A percentile compares a stretch with the other conserved stretches of the same genome.
phyloP scores from a whole-genome alignment of 2,113 vertebrate genomes.

The Origma solitaria region DNA sequence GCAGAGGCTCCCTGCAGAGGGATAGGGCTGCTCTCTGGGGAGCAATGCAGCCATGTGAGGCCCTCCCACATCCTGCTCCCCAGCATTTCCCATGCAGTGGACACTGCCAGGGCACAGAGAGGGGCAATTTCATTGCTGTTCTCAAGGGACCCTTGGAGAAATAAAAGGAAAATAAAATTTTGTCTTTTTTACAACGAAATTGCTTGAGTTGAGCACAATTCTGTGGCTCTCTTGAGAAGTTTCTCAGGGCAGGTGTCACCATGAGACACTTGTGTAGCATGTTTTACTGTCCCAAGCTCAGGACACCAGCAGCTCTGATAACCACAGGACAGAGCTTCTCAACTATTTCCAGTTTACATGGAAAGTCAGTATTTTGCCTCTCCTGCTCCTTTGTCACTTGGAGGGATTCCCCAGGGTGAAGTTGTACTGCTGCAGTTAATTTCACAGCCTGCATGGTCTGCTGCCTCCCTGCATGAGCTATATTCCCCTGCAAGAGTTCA shows the following conservation, averaged over 20 bases:
- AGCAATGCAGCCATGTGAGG: neutral
- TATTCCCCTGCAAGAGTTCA: neutral
- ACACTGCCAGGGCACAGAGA: neutral
- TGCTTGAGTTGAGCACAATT: neutral
- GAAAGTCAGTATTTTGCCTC: neutral
- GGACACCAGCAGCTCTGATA: neutral
- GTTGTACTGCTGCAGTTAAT: slow-evolving; percentile 21
- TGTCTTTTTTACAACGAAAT: neutral
- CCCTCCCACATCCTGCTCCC: neutral
- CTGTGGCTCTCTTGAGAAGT: neutral
- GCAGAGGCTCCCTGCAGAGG: neutral
- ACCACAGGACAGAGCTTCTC: neutral
- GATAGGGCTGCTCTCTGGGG: neutral
- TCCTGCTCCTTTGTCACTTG: neutral
- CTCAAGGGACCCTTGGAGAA: neutral
- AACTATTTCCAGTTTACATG: neutral
- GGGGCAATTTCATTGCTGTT: neutral
- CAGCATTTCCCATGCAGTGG: neutral
- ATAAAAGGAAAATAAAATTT: neutral
- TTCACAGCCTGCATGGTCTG: slow-evolving; percentile 23
- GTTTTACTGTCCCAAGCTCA: neutral
- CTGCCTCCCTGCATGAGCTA: neutral
- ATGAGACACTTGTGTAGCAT: neutral
- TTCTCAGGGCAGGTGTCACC: neutral
- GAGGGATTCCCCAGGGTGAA: slow-evolving; percentile 34